A percentile compares a stretch with the other conserved stretches of the same genome.
Conservation (phyloP, 2,888 invertebrate species). For the Drosophila stalkeri region DNA sequence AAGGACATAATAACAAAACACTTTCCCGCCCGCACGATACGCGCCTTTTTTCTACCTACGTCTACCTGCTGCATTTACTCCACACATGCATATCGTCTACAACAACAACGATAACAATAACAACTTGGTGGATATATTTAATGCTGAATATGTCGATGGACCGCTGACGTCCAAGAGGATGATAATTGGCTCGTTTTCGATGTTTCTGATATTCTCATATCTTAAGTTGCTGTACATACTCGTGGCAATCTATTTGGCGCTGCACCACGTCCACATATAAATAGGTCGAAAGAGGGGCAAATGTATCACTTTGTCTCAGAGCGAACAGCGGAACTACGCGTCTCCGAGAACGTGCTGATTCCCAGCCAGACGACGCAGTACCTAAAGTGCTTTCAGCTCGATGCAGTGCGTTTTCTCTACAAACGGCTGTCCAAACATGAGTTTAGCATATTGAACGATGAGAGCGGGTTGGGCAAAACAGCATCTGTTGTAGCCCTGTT, state of each 20-base stretch:
- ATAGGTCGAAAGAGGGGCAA: conserved; percentile 25
- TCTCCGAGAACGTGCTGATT: conserved; percentile 67
- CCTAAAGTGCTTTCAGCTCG: conserved; percentile 82
- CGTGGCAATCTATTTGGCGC: conserved; percentile 82
- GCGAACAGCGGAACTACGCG: conserved; percentile 76
- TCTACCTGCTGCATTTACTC: conserved; percentile 43
- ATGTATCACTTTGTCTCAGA: conserved; percentile 84
- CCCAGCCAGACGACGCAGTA: conserved; percentile 80
- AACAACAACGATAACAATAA: conserved; percentile 50
- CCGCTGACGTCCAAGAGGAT: conserved; percentile 75
- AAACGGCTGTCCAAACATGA: conserved; percentile 78
- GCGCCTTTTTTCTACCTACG: conserved; percentile 44
- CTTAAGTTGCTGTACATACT: conserved; percentile 83
- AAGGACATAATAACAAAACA: neutral
- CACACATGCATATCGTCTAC: conserved; percentile 67
- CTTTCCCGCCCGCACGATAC: conserved; percentile 7
- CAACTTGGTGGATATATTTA: conserved; percentile 51
- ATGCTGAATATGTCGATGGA: conserved; percentile 81
- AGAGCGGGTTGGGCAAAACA: conserved; percentile 83
- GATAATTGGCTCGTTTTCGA: conserved; percentile 82
- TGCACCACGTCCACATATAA: conserved; percentile 62
- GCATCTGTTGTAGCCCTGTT: conserved; percentile 78
- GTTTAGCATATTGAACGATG: conserved; percentile 83
- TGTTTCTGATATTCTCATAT: conserved; percentile 84
- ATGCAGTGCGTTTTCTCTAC: conserved; percentile 82